Conservation (phyloP, 2,113 vertebrate genomes). For the Bujurquina vittata region DNA sequence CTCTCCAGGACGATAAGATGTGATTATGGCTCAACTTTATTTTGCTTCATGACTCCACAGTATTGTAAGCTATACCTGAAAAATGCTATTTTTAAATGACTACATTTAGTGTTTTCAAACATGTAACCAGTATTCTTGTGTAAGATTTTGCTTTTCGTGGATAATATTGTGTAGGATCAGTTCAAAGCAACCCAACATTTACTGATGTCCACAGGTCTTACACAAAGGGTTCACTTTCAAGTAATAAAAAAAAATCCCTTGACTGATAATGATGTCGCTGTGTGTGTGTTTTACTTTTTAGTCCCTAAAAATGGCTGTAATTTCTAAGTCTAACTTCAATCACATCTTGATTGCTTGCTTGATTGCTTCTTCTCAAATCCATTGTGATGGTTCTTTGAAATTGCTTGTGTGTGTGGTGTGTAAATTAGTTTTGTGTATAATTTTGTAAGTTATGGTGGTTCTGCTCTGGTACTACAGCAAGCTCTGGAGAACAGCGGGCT, state of each 20-base stretch:
- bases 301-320: neutral
- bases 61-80: neutral
- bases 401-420: neutral
- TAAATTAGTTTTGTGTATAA: neutral
- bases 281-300: neutral
- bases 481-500: slow-evolving; percentile 98
- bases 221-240: neutral
- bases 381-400: neutral
- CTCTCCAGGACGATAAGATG: neutral
- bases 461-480: slow-evolving; percentile 84
- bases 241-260: neutral
- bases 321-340: neutral
- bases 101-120: neutral
- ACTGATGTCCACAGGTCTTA: neutral
- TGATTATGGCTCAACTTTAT: neutral
- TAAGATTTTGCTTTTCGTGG: neutral
- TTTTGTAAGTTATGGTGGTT: neutral
- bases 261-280: neutral
- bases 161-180: neutral
- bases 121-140: neutral
- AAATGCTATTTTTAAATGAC: neutral
- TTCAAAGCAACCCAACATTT: neutral
- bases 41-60: neutral
- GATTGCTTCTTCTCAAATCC: neutral
- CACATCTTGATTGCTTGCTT: neutral